phyloP scores from a whole-genome alignment of 2,797 vertebrate species.

The Anolis apletophallus region DNA sequence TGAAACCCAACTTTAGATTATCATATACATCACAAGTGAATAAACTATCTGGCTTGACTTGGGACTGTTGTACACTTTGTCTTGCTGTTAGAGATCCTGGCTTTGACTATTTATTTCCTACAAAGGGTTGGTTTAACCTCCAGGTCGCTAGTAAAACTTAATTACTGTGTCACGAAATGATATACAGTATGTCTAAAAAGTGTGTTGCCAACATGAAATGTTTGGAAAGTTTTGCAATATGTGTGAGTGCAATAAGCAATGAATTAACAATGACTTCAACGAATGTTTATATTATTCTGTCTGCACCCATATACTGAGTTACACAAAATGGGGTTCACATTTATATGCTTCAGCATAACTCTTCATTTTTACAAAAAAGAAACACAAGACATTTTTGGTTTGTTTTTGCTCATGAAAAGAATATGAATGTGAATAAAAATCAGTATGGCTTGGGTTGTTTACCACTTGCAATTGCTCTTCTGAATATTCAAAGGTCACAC shows the following conservation, averaged over 20 bases:
- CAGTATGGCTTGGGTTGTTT: not conserved
- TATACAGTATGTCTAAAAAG: no score
- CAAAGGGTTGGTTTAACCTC: no score
- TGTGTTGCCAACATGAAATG: no score
- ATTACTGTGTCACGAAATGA: no score
- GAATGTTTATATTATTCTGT: not conserved
- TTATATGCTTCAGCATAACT: not conserved
- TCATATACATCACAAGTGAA: not conserved
- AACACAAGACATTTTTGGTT: not conserved
- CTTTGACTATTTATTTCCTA: no score
- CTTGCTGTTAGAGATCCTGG: no score
- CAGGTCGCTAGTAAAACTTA: no score
- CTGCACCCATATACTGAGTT: not conserved
- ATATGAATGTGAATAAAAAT: not conserved
- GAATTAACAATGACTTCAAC: not conserved
- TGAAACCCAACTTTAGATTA: not conserved
- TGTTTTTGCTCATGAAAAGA: not conserved
- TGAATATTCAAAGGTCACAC: not conserved
- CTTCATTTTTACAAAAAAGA: not conserved
- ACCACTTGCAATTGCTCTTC: not conserved
- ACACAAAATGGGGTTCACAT: not conserved
- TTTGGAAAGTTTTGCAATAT: no score
- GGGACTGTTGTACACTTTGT: no score
- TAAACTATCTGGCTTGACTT: no score
- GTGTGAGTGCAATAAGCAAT: not conserved